These are phyloP conservation scores for Gorsachius goisagi DNA, from an alignment of 2,113 vertebrate species.

Conservation along the genomic window DNA sequence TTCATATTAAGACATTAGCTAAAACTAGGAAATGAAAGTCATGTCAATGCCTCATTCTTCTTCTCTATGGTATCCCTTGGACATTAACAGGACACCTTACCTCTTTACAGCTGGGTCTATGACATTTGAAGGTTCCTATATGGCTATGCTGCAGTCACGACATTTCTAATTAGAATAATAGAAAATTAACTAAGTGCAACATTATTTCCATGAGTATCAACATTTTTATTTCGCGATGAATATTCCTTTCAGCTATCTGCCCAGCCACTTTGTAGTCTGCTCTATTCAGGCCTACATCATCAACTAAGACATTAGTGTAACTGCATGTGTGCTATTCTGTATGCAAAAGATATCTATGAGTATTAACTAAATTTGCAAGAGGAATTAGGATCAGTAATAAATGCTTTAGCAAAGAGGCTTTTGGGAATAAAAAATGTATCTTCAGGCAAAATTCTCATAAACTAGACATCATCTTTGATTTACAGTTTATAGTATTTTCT, in stretches of 20 bases:
- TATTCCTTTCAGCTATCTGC: not conserved
- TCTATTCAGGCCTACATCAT: not conserved
- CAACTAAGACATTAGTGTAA: slow-evolving; percentile 29
- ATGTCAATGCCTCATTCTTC: not conserved
- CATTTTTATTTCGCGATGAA: not conserved
- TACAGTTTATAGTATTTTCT: slow-evolving; percentile 75
- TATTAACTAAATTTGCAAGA: slow-evolving; percentile 79
- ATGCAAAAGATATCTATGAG: slow-evolving; percentile 76
- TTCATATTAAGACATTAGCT: not conserved
- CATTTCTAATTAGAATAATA: not conserved
- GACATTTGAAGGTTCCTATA: not conserved
- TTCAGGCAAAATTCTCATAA: slow-evolving; percentile 75
- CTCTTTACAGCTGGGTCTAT: not conserved
- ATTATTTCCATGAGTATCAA: not conserved
- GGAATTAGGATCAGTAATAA: slow-evolving; percentile 78
- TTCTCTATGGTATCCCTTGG: not conserved
- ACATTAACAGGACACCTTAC: not conserved
- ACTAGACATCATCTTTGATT: slow-evolving; percentile 79
- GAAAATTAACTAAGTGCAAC: not conserved
- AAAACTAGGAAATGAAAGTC: not conserved
- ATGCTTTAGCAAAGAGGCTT: slow-evolving; percentile 77
- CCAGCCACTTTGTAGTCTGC: not conserved
- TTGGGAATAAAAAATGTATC: slow-evolving; percentile 77
- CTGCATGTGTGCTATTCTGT: slow-evolving; percentile 66
- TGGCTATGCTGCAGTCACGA: not conserved